Evolutionary conservation across 35 echinoderm and acorn worm species (phyloP).

Genomic region (Stichopus chloronotus): DNA sequence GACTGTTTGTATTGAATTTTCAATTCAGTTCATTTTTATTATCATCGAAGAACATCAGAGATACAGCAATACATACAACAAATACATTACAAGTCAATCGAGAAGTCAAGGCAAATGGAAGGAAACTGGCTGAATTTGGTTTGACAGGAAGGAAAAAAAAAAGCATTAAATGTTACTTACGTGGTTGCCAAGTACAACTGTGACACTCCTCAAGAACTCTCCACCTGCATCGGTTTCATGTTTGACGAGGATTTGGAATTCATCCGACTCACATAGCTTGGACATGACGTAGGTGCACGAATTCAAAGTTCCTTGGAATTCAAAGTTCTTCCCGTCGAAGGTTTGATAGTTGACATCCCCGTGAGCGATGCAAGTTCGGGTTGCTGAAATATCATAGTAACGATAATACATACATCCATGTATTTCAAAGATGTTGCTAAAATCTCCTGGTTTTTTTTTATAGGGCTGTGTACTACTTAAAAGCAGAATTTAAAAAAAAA

Average conservation of each 20-base stretch:
- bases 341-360: constrained; percentile 55
- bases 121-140: too few species aligned
- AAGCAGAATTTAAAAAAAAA: background rate
- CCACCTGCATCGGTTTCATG: background rate
- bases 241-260: constrained; percentile 21
- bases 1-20: too few species aligned
- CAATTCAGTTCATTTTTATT: too few species aligned
- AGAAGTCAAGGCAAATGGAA: too few species aligned
- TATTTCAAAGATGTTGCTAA: background rate
- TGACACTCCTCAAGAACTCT: constrained; percentile 47
- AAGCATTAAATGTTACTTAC: constrained; percentile 12
- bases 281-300: constrained; percentile 47
- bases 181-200: constrained; percentile 12
- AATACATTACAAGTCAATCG: too few species aligned
- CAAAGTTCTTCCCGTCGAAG: constrained; percentile 38
- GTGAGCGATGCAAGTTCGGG: constrained; percentile 46
- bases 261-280: background rate
- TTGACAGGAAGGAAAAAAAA: too few species aligned
- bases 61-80: too few species aligned
- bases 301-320: constrained; percentile 2
- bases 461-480: too few species aligned
- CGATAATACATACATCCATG: background rate
- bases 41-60: too few species aligned
- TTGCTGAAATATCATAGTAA: background rate
- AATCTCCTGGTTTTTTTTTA: too few species aligned